phyloP scores from a whole-genome alignment of 2,797 vertebrate genomes.

The Scolopax rusticola region DNA sequence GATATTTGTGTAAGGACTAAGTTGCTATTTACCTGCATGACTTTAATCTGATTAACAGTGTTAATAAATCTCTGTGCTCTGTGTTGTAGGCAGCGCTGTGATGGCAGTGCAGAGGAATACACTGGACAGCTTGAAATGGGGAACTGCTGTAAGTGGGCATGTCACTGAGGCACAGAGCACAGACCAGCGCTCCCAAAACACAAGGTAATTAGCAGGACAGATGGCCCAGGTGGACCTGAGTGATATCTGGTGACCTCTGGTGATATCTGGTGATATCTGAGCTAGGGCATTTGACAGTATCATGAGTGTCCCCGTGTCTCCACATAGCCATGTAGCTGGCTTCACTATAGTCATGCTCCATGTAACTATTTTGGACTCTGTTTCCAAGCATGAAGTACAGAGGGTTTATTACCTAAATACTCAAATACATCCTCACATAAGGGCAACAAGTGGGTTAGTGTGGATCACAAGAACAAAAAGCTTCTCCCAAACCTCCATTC shows the following conservation, averaged over 20 bases:
- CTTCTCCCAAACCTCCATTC: neutral
- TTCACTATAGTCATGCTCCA: neutral
- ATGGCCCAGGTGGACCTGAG: neutral
- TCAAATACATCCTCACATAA: neutral
- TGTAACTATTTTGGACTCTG: neutral
- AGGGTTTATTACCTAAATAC: neutral
- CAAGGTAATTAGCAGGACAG: neutral
- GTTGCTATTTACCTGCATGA: neutral
- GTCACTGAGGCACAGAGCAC: neutral
- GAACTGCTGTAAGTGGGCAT: neutral
- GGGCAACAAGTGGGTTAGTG: neutral
- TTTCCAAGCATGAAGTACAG: neutral
- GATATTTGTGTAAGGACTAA: neutral
- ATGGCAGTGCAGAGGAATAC: neutral
- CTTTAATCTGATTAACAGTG: neutral
- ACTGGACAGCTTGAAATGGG: neutral
- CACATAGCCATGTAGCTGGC: fast-evolving
- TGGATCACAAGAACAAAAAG: neutral
- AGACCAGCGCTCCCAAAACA: neutral
- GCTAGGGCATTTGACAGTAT: neutral
- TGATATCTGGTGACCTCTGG: neutral
- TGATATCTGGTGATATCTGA: neutral
- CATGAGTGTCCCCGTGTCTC: neutral
- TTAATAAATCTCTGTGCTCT: neutral
- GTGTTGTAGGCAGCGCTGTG: neutral